Percentiles rank a stretch among this genome's conserved stretches.
Conservation (phyloP, 2,113 vertebrate genomes). For the Pholis gunnellus region DNA sequence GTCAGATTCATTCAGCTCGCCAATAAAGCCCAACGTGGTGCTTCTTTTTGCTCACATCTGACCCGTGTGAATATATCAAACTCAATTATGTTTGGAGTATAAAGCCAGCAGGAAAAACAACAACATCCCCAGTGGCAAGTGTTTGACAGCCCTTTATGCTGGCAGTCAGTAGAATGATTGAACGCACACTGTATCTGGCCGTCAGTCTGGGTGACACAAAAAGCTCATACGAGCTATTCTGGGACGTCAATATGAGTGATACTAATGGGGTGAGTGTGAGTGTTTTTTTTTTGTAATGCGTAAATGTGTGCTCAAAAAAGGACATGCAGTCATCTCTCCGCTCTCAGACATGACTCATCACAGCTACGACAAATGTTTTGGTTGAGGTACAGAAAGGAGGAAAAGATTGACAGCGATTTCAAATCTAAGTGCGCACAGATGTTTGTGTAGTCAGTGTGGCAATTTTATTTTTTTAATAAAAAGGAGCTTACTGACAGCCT, state of each 20-base stretch:
- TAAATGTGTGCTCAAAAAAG: not conserved
- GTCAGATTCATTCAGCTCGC: not conserved
- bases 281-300: not conserved
- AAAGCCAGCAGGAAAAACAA: slow-evolving; percentile 12
- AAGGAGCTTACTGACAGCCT: slow-evolving; percentile 18
- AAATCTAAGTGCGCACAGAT: not conserved
- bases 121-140: not conserved
- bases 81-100: not conserved
- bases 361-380: slow-evolving; percentile 19
- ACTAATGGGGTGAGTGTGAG: not conserved
- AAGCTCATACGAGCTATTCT: slow-evolving; percentile 8
- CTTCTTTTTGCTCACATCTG: not conserved
- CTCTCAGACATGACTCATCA: slow-evolving; percentile 19
- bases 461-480: not conserved
- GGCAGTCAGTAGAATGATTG: slow-evolving; percentile 21
- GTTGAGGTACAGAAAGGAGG: not conserved
- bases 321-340: not conserved
- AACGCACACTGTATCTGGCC: slow-evolving; percentile 4
- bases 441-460: slow-evolving; percentile 1
- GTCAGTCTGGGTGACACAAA: slow-evolving; percentile 33
- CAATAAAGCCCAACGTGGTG: not conserved
- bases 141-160: not conserved
- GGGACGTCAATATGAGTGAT: slow-evolving; percentile 6
- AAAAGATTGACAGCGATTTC: slow-evolving; percentile 29
- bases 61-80: not conserved